Conservation (phyloP, 1,140 invertebrate species). For the Chironomus tepperi region DNA sequence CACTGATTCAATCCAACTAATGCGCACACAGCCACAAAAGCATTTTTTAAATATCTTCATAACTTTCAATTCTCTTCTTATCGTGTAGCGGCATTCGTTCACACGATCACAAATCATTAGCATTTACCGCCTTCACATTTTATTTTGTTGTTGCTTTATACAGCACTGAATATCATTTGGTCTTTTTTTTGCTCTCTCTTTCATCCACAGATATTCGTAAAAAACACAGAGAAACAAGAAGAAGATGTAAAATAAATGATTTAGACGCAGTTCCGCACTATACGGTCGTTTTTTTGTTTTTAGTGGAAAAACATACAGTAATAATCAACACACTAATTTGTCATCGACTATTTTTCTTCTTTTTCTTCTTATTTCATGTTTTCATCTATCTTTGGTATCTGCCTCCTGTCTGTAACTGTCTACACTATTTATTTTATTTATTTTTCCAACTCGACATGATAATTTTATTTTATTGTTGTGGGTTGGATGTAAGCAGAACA, state of each 20-base stretch:
- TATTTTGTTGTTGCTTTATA: too few relatives aligned
- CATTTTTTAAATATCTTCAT: too few relatives aligned
- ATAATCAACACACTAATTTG: slow-evolving; percentile 13
- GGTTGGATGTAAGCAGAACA: neutral
- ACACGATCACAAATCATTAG: slow-evolving; percentile 12
- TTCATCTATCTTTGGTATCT: neutral
- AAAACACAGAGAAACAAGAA: too few relatives aligned
- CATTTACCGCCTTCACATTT: neutral
- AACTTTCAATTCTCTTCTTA: too few relatives aligned
- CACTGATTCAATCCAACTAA: too few relatives aligned
- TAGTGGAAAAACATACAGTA: neutral
- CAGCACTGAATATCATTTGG: too few relatives aligned
- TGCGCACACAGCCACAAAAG: too few relatives aligned
- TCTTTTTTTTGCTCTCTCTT: too few relatives aligned
- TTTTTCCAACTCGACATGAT: neutral
- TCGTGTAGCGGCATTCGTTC: neutral
- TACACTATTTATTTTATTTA: neutral
- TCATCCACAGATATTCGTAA: too few relatives aligned
- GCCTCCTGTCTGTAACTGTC: neutral
- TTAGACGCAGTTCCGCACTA: neutral
- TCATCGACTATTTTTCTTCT: neutral
- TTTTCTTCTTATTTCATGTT: neutral
- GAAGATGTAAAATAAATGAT: neutral
- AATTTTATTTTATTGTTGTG: neutral
- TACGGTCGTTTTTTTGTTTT: neutral